Evolutionary conservation across 2,113 vertebrate species (phyloP).

Genomic region (Carettochelys insculpta): DNA sequence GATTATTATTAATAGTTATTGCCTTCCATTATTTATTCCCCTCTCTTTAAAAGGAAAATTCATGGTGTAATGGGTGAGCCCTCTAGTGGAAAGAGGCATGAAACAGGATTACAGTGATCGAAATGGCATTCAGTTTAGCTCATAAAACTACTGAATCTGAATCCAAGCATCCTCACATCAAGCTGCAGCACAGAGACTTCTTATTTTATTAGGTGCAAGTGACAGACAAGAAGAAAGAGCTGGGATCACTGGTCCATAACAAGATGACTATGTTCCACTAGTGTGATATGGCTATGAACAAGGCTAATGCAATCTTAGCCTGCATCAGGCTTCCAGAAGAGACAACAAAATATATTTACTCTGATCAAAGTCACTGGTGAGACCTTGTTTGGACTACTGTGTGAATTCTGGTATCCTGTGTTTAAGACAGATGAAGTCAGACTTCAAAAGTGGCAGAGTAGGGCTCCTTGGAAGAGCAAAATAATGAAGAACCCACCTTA

Average conservation of each 20-base stretch:
- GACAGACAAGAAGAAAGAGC: not conserved
- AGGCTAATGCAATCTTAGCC: not conserved
- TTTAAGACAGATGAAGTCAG: not conserved
- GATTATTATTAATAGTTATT: slow-evolving; percentile 6
- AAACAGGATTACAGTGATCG: not conserved
- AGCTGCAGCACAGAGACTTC: not conserved
- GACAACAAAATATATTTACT: not conserved
- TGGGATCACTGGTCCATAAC: not conserved
- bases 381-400: not conserved
- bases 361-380: not conserved
- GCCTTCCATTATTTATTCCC: slow-evolving; percentile 43
- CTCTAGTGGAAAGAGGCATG: slow-evolving; percentile 52
- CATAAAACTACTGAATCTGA: not conserved
- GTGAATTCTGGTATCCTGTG: not conserved
- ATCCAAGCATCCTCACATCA: not conserved
- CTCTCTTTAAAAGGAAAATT: slow-evolving; percentile 37
- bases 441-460: not conserved
- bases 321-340: not conserved
- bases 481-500: not conserved
- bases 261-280: not conserved
- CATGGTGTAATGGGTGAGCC: slow-evolving; percentile 12
- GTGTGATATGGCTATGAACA: not conserved
- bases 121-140: not conserved
- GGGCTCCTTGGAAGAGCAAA: not conserved
- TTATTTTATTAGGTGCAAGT: not conserved